These are phyloP conservation scores for Margarornis squamiger DNA, from an alignment of 2,797 vertebrate species.

Conservation along the genomic window DNA sequence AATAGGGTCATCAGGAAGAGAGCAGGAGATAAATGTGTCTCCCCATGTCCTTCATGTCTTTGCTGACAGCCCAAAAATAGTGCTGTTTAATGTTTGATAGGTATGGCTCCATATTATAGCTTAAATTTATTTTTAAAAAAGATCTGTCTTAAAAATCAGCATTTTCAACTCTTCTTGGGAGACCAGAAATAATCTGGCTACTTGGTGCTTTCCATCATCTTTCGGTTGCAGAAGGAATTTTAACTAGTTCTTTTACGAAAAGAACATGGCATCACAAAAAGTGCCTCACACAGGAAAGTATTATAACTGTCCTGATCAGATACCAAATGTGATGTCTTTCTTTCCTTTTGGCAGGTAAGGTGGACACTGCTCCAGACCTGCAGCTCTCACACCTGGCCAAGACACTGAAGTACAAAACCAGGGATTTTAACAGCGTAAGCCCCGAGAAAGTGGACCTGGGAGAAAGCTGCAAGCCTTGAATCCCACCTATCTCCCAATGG, in stretches of 20 bases:
- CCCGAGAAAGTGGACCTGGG: neutral
- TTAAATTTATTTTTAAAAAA: neutral
- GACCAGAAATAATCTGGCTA: neutral
- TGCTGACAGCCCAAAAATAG: neutral
- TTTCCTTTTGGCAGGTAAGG: neutral
- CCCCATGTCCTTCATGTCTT: neutral
- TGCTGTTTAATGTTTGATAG: neutral
- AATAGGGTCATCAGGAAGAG: neutral
- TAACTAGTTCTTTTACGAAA: neutral
- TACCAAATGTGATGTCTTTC: neutral
- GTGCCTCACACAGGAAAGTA: neutral
- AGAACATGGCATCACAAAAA: neutral
- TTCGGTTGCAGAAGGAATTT: neutral
- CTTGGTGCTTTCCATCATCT: neutral
- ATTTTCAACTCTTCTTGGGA: neutral
- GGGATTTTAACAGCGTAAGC: neutral
- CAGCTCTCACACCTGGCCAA: conserved; percentile 32
- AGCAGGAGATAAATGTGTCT: neutral
- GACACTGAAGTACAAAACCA: neutral
- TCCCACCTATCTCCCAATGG: neutral
- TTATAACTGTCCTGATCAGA: neutral
- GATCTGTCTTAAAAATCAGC: neutral
- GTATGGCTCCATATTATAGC: neutral
- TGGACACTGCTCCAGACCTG: conserved; percentile 7
- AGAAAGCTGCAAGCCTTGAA: neutral